Conservation (phyloP, 1,140 invertebrate genomes). For the Magallana angulata region DNA sequence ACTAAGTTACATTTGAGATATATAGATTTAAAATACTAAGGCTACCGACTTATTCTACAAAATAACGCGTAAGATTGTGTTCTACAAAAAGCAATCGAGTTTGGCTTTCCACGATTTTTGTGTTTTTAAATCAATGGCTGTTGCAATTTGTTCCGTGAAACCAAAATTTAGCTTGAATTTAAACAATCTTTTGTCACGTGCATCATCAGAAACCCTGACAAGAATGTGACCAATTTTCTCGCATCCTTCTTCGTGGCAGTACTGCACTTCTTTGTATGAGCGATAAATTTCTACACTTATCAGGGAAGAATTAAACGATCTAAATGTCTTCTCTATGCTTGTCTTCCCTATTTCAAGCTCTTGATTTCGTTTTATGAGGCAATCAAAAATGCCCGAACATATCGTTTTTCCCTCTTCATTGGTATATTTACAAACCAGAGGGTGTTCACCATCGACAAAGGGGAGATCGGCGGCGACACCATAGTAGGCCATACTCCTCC, state of each 20-base stretch:
- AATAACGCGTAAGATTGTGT: too few relatives aligned
- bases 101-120: conserved; percentile 20
- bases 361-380: neutral
- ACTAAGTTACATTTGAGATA: too few relatives aligned
- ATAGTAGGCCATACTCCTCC: neutral
- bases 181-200: neutral
- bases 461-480: neutral
- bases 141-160: neutral
- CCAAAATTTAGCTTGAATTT: neutral
- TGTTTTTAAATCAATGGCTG: neutral
- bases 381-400: neutral
- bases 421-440: too few relatives aligned
- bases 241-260: neutral
- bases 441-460: neutral
- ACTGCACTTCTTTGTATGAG: neutral
- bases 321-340: neutral
- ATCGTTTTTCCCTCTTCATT: neutral
- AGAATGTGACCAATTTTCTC: neutral
- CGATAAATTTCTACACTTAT: neutral
- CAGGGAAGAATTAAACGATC: neutral
- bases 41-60: too few relatives aligned
- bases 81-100: conserved; percentile 48
- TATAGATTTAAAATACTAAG: too few relatives aligned
- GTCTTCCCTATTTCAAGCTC: neutral
- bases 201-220: neutral